Base-by-base conservation (phyloP, 1,140 invertebrate genomes). In the Anadara kagoshimensis region DNA sequence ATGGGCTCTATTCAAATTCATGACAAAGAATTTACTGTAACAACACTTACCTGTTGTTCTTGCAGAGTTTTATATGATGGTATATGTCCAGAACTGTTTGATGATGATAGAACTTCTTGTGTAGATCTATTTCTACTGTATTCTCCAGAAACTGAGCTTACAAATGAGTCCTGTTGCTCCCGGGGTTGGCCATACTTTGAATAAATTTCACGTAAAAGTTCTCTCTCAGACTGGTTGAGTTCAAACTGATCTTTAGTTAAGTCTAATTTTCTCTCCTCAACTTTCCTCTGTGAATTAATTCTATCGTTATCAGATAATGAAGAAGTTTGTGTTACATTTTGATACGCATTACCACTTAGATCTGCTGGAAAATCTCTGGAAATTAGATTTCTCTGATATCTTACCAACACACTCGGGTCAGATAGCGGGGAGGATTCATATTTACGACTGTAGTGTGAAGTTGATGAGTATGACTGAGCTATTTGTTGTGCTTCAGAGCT, bases 31-130 rank as follows among this genome's bases (percentile, higher is more conserved):
- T 3, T 41, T 18, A 43, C 16, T 43, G 18, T 8, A 56, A n/a
- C 10, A 22, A 1, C 41, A 62, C 75, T 62, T 36, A 85, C 83
- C 78, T 85, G 83, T 66, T 83, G 81, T 71, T 85, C 83, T 26
- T 81, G 79, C 18, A 85, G 66, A 12, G 81, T 81, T 47, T 76
- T 80, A 53, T 79, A 85, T 29, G 73, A 69, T 1, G 83, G 83
- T 20, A 85, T 70, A 20, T 78, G 75, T 11, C 78, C 76, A 53
- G 83, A 75, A 49, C 69, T 74, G 20, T 76, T 63, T 14, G 75
- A 62, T 1, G 78, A 69, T 16, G 73, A 72, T 51, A 69, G 67
- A 14, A 73, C 29, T 16, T 74, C 73, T 41, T 69, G 47, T 20
- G 71, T 36, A 36, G 29, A 36, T 7, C 7, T 36, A 36, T 36